Conservation (phyloP, 2,113 vertebrate species). For the human region DNA sequence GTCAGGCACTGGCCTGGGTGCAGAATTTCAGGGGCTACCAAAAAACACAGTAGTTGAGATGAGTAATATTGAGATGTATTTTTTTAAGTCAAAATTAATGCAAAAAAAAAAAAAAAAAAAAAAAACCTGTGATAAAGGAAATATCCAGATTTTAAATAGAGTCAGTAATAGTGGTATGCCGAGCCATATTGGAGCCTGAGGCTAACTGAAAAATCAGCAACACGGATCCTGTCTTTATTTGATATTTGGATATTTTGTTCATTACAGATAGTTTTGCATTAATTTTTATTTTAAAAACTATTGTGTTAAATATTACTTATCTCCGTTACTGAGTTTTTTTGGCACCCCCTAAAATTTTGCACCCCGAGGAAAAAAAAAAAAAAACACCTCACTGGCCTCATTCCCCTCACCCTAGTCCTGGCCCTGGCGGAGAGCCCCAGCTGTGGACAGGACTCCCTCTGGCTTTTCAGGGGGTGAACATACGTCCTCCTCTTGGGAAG, state of each 20-base stretch:
- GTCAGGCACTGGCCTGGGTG: background rate
- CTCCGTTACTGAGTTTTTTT: background rate
- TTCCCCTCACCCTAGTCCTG: background rate
- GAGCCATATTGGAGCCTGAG: background rate
- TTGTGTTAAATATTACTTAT: background rate
- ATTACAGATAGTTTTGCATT: background rate
- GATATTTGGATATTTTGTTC: constrained; percentile 25
- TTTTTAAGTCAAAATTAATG: background rate
- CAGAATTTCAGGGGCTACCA: background rate
- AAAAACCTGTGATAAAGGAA: background rate
- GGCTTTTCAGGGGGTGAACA: background rate
- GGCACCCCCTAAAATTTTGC: background rate
- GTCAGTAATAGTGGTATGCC: background rate
- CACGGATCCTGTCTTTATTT: background rate
- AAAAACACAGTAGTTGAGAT: background rate
- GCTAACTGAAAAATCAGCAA: background rate
- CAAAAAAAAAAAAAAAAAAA: too few species aligned
- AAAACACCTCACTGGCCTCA: too few species aligned
- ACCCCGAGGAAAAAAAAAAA: too few species aligned
- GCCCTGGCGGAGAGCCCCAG: background rate
- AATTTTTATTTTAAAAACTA: background rate
- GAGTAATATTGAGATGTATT: background rate
- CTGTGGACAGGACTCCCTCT: background rate
- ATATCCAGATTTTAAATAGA: background rate
- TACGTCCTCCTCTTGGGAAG: background rate